Evolutionary conservation across 2,888 invertebrate species (phyloP).

Genomic region (Sinohyriopsis cumingii): DNA sequence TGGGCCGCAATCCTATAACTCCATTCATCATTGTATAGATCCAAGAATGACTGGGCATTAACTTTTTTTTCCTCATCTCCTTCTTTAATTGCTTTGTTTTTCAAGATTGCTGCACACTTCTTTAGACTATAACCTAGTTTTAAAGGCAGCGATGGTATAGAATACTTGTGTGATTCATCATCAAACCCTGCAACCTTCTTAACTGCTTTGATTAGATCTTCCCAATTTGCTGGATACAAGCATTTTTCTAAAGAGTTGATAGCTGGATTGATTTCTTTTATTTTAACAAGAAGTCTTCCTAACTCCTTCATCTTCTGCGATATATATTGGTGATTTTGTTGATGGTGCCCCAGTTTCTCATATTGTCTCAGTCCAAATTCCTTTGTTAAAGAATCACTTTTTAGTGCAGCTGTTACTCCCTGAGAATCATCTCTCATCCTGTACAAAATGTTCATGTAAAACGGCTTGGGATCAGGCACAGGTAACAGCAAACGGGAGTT

Average conservation of each 20-base stretch:
- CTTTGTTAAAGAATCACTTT: constrained; percentile 14
- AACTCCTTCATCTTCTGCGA: constrained; percentile 17
- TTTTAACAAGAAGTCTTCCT: constrained; percentile 6
- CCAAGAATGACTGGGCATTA: constrained; percentile 7
- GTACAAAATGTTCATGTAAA: constrained; percentile 11
- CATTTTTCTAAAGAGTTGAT: constrained; percentile 10
- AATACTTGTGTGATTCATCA: constrained; percentile 6
- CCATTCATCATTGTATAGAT: constrained; percentile 16
- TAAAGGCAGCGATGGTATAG: constrained; percentile 20
- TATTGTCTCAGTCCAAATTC: constrained; percentile 15
- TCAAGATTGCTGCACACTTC: constrained; percentile 10
- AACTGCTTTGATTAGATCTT: constrained; percentile 6
- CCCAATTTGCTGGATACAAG: constrained; percentile 10
- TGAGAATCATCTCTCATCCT: constrained; percentile 21
- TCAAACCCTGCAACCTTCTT: constrained; percentile 16
- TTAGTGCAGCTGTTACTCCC: constrained; percentile 7
- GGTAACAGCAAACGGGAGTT: background rate
- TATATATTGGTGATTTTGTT: constrained; percentile 9
- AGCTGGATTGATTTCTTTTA: constrained; percentile 8
- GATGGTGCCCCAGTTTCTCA: constrained; percentile 10
- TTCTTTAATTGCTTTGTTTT: background rate
- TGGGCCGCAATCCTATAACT: constrained; percentile 8
- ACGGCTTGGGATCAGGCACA: background rate
- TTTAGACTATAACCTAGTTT: constrained; percentile 19
- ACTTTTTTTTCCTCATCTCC: constrained; percentile 9